Conservation (phyloP, 2,888 invertebrate species). For the Chloroclystis v-ata region DNA sequence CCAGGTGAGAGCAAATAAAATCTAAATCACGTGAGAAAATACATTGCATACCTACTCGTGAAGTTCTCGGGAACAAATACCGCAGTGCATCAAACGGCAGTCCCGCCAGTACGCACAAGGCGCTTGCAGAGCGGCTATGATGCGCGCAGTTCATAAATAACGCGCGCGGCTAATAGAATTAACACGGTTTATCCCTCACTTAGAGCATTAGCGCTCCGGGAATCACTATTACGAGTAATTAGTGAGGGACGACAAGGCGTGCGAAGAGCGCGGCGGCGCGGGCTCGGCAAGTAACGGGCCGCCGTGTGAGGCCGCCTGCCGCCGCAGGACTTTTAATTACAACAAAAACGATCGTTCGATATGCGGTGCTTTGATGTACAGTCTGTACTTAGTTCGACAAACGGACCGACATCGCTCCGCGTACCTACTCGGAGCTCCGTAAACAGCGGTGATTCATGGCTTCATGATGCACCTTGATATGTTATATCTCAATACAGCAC, state of each 20-base stretch:
- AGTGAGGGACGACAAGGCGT: conserved; percentile 16
- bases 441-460: no score
- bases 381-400: no score
- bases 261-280: conserved; percentile 18
- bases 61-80: no score
- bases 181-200: conserved; percentile 26
- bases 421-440: background rate
- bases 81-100: no score
- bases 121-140: background rate
- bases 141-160: background rate
- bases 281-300: conserved; percentile 38
- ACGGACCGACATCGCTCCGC: no score
- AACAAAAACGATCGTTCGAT: conserved; percentile 41
- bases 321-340: conserved; percentile 42
- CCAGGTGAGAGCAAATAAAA: no score
- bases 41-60: no score
- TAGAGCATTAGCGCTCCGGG: conserved; percentile 23
- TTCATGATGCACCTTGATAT: no score
- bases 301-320: conserved; percentile 40
- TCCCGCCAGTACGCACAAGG: background rate
- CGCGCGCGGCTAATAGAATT: conserved; percentile 20
- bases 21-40: no score
- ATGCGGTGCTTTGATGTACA: conserved; percentile 29
- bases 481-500: no score
- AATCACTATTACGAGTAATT: conserved; percentile 28